Evolutionary conservation across 2,113 vertebrate species (phyloP), one percentile per base, ranked within the genome.

Genomic region (Equus przewalskii): DNA sequence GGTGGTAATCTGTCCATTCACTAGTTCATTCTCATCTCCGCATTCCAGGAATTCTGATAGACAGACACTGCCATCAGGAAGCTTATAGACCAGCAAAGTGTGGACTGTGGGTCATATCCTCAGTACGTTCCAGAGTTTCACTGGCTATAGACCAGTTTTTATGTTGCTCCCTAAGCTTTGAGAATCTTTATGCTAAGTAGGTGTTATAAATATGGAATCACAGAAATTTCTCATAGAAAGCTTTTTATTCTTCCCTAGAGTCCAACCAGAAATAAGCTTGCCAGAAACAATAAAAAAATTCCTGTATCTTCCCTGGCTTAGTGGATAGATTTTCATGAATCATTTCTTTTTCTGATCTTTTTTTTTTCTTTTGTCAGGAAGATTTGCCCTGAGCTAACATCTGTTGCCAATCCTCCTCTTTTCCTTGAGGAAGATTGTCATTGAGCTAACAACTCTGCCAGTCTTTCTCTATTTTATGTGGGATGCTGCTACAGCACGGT

Each of bases 261-360:
- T 90, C 54, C 33, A 91, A 36, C 13, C 46, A 84, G 41, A 89
- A 94, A 95, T 82, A 95, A 91, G 11, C 22, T 88, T 87, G 10
- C 67, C 51, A 92, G 84, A 92, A 96, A 87, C 16, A 87, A 6
- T 22, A 46, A 78, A 18, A 18, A 92, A 65, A 54, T 91, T 69
- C 19, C 54, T 95, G 22, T 75, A 56, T 93, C 1, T 93, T 62
- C 9, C 16, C 44, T 89, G 26, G 69, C 81, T 67, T 64, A 49
- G 6, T 49, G 18, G 24, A 73, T 69, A 56, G 33, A 83, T 24
- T 80, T 91, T 93, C 49, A 46, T 58, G 19, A 70, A 30, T 70
- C 2, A 30, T 83, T 83, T 80, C 16, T 78, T 79, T 81, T 90
- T 88, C 44, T n/a, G 13, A 58, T 41, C 10, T 5, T 78, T 67